Evolutionary conservation across 2,113 vertebrate species (phyloP).

Genomic region (Ceuthmochares aereus): DNA sequence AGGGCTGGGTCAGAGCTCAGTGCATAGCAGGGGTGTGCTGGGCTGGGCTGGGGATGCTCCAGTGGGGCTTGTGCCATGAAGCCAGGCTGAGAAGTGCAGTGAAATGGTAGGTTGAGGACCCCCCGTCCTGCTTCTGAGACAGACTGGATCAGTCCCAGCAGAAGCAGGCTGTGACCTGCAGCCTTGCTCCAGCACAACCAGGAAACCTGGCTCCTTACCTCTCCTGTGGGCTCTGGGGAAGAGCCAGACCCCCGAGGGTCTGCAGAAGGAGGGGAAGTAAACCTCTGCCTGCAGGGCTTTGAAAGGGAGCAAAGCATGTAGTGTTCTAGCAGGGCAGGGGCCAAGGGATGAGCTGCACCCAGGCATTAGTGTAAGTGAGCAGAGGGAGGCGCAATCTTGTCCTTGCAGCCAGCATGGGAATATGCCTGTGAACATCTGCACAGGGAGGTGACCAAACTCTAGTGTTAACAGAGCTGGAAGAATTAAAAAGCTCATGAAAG

Average conservation of each 20-base stretch:
- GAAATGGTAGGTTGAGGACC: background rate
- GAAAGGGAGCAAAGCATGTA: background rate
- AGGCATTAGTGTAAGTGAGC: accelerated
- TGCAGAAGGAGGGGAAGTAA: background rate
- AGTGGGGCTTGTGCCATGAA: background rate
- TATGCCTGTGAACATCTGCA: accelerated
- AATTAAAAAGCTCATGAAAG: background rate
- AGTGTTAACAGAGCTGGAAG: background rate
- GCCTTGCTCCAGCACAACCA: background rate
- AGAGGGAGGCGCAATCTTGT: background rate
- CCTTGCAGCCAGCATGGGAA: background rate
- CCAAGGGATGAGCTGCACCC: background rate
- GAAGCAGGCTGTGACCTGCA: background rate
- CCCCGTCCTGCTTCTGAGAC: too few species aligned
- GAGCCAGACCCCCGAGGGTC: background rate
- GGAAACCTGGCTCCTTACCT: background rate
- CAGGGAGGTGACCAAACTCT: background rate
- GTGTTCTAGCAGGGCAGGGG: background rate
- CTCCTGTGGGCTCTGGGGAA: background rate
- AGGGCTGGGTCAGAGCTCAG: accelerated
- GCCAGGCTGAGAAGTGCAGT: accelerated
- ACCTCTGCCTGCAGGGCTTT: background rate
- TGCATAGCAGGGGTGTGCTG: background rate
- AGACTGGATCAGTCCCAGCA: background rate
- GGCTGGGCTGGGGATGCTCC: background rate